phyloP scores from a whole-genome alignment of 2,888 invertebrate species.

The Harpalus rubripes region DNA sequence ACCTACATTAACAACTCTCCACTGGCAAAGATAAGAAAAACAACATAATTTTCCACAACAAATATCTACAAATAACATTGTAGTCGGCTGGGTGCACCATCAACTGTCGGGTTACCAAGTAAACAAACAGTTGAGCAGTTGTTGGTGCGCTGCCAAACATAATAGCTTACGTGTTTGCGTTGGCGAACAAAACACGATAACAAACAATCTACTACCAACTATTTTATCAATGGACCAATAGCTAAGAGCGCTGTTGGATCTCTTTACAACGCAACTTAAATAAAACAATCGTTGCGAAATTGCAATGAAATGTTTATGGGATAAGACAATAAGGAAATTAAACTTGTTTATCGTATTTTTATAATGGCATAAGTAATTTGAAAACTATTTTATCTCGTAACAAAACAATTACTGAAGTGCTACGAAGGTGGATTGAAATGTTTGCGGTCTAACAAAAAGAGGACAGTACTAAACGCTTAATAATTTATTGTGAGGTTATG shows the following conservation, averaged over 20 bases:
- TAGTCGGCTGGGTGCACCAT: not conserved
- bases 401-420: no score
- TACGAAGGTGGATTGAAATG: no score
- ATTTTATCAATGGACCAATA: constrained; percentile 42
- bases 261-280: not conserved
- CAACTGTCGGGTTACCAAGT: not conserved
- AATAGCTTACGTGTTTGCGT: constrained; percentile 10
- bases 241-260: not conserved
- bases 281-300: not conserved
- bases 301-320: not conserved
- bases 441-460: no score
- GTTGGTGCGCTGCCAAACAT: constrained; percentile 16
- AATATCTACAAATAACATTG: not conserved
- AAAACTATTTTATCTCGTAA: no score
- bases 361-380: no score
- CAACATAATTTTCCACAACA: constrained; percentile 15
- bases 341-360: no score
- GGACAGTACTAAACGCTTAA: no score
- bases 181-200: constrained; percentile 20
- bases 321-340: not conserved
- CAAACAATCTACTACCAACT: constrained; percentile 20
- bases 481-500: no score
- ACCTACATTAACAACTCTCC: not conserved
- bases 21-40: not conserved
- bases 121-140: constrained; percentile 5